Evolutionary conservation across 1,140 invertebrate genomes (phyloP).

Genomic region (Hylaeus anthracinus): DNA sequence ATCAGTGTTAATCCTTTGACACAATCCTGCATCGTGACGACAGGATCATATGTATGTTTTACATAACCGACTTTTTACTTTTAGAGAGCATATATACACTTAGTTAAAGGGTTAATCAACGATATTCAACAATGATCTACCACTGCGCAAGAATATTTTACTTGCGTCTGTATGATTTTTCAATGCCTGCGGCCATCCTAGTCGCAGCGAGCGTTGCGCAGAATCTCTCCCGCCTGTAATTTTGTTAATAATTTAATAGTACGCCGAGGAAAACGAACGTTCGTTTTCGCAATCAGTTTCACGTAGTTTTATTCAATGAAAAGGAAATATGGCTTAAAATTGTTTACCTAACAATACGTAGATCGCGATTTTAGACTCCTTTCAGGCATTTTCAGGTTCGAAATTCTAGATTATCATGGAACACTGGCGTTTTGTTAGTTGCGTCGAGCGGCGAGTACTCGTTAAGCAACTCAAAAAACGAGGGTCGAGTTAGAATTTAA

Average conservation of each 20-base stretch:
- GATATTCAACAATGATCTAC: too few species aligned
- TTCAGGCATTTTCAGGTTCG: neutral
- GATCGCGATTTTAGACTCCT: neutral
- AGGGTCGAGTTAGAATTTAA: too few species aligned
- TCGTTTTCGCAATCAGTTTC: neutral
- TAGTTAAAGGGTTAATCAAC: too few species aligned
- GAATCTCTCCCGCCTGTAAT: neutral
- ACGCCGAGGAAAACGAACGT: neutral
- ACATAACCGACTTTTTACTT: too few species aligned
- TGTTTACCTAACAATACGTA: neutral
- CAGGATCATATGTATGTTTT: too few species aligned
- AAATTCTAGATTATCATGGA: neutral
- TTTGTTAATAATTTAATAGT: slow-evolving; percentile 5
- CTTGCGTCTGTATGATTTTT: neutral
- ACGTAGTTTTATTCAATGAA: slow-evolving; percentile 2
- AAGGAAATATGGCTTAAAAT: neutral
- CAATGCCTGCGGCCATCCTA: slow-evolving; percentile 7
- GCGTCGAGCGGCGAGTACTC: too few species aligned
- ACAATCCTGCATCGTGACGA: too few species aligned
- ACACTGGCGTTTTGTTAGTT: neutral
- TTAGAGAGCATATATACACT: too few species aligned
- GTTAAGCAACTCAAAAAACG: neutral
- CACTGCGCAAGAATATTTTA: neutral
- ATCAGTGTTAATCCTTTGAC: neutral
- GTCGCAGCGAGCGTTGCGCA: slow-evolving; percentile 4